Evolutionary conservation across 2,113 vertebrate genomes (phyloP).

Genomic region (Myotis davidii): DNA sequence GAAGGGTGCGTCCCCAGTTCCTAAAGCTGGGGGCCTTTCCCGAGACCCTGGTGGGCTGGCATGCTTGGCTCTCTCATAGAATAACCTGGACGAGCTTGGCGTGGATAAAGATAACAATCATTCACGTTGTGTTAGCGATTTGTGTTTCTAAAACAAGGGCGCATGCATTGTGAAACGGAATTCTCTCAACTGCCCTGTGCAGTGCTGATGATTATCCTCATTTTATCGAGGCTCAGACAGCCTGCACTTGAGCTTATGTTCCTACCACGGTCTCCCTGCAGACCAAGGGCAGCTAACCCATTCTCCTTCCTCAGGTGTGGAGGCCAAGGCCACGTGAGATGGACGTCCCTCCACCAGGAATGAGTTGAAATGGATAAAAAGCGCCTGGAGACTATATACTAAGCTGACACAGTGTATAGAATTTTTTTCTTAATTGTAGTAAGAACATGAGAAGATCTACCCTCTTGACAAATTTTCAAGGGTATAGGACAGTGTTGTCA

Average conservation of each 20-base stretch:
- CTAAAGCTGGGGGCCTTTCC: not conserved
- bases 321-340: not conserved
- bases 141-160: conserved; percentile 10
- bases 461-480: not conserved
- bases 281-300: too few species aligned
- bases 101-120: conserved; percentile 9
- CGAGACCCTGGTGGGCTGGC: not conserved
- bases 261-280: rapidly evolving
- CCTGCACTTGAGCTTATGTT: not conserved
- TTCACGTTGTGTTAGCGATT: conserved; percentile 25
- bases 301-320: not conserved
- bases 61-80: conserved; percentile 22
- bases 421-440: not conserved
- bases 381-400: too few species aligned
- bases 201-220: not conserved
- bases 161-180: not conserved
- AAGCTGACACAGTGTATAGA: rapidly evolving
- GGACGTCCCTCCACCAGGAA: not conserved
- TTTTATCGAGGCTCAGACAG: not conserved
- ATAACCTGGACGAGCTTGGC: not conserved
- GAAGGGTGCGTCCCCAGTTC: not conserved
- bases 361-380: not conserved
- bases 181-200: not conserved
- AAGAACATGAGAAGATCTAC: not conserved
- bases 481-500: not conserved